These are phyloP conservation scores for Drosophila nr. fundita DNA, from an alignment of 2,888 invertebrate genomes.

Conservation along the genomic window DNA sequence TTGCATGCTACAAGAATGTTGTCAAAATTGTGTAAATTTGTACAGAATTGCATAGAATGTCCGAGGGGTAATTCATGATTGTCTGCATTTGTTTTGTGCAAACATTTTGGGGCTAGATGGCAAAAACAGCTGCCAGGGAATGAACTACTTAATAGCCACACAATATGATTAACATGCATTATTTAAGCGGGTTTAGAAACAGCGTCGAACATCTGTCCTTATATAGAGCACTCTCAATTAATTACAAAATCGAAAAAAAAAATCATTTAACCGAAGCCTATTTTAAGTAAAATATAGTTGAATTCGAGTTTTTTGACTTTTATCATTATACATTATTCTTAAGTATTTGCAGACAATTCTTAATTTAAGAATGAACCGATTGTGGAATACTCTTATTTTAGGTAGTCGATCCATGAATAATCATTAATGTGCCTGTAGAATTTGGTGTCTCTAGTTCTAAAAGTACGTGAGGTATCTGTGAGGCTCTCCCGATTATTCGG, in stretches of 20 bases:
- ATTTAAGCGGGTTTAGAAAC: background rate
- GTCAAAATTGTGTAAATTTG: conserved; percentile 47
- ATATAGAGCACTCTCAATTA: background rate
- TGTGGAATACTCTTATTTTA: background rate
- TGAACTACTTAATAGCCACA: background rate
- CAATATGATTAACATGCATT: background rate
- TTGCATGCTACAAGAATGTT: conserved; percentile 66
- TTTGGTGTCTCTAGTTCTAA: background rate
- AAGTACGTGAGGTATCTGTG: background rate
- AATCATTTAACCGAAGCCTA: background rate
- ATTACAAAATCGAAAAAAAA: background rate
- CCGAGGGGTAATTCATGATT: conserved; percentile 14
- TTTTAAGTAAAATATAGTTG: background rate
- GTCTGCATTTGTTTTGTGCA: conserved; percentile 23
- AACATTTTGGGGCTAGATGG: conserved; percentile 44
- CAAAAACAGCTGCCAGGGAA: conserved; percentile 58
- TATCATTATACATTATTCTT: background rate
- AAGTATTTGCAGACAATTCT: background rate
- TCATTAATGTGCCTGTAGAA: background rate
- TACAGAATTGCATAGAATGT: conserved; percentile 35
- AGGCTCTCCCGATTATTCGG: background rate
- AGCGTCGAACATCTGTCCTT: conserved; percentile 29
- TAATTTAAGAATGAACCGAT: too few relatives aligned
- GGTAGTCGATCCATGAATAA: background rate
- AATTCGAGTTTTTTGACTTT: background rate